A percentile compares a stretch with the other conserved stretches of the same genome.
Conservation (phyloP, 2,797 vertebrate species). For the Mormyrus proboscirostris region DNA sequence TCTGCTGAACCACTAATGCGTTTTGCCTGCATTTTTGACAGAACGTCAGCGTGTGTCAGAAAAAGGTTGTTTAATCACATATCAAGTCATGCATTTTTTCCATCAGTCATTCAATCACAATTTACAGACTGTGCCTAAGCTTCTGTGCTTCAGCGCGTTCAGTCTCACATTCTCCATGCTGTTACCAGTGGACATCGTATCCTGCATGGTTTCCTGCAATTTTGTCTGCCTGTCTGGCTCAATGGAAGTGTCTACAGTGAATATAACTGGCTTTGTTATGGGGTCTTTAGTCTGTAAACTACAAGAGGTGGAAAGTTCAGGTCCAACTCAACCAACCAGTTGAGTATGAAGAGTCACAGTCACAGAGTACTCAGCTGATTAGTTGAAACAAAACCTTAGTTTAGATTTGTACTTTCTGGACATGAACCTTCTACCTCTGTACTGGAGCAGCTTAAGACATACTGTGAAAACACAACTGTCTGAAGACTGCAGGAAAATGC, state of each 20-base stretch:
- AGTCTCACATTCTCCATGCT: not conserved
- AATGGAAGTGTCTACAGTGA: not conserved
- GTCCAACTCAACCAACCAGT: not conserved
- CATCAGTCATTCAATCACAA: not conserved
- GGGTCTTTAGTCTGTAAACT: not conserved
- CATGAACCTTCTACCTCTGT: not conserved
- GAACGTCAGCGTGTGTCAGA: not conserved
- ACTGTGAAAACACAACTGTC: not conserved
- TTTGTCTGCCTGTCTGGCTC: not conserved
- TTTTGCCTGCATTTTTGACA: conserved; percentile 1
- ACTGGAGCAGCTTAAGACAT: not conserved
- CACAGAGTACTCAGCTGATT: not conserved
- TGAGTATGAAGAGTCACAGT: not conserved
- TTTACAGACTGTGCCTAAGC: not conserved
- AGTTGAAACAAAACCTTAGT: not conserved
- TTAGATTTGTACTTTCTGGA: not conserved
- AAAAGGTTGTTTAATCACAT: not conserved
- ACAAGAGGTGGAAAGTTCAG: not conserved
- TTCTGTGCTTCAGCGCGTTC: not conserved
- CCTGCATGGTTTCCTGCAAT: not conserved
- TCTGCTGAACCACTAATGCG: not conserved
- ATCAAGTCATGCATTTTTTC: not conserved
- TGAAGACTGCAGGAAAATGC: not conserved
- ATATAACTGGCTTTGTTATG: not conserved
- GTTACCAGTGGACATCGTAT: not conserved